Percentiles rank a stretch among this genome's conserved stretches.
phyloP scores from a whole-genome alignment of 2,797 vertebrate genomes.

The Sorex maritimensis region DNA sequence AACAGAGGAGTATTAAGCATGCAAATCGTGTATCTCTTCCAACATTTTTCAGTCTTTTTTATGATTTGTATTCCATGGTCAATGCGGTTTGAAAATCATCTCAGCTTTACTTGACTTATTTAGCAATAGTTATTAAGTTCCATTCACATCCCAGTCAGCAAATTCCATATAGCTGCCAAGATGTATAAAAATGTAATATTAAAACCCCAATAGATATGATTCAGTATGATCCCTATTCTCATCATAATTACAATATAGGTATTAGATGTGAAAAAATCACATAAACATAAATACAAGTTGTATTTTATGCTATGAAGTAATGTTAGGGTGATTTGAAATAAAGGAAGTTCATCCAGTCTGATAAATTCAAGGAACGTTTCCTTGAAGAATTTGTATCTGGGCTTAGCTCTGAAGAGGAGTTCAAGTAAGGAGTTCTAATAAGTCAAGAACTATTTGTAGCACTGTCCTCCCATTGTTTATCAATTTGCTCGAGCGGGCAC shows the following conservation, averaged over 20 bases:
- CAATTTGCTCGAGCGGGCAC: no score
- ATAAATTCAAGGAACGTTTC: not conserved
- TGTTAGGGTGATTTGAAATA: not conserved
- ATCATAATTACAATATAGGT: not conserved
- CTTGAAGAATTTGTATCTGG: slow-evolving; percentile 16
- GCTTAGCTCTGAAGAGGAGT: not conserved
- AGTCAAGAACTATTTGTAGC: no score
- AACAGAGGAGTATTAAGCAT: no score
- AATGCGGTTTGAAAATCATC: no score
- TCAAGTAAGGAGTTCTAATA: not conserved
- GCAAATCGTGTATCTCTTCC: no score
- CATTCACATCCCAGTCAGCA: not conserved
- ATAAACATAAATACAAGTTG: not conserved
- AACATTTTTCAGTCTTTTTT: no score
- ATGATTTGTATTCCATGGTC: no score
- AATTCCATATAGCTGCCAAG: not conserved
- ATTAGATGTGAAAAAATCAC: not conserved
- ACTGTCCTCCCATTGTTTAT: no score
- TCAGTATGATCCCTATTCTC: not conserved
- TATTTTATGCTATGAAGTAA: not conserved
- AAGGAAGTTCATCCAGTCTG: not conserved
- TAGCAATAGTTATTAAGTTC: no score
- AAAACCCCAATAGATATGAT: not conserved
- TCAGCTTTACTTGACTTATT: no score
- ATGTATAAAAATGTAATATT: slow-evolving; percentile 6